Percentiles rank a stretch among this genome's conserved stretches.
Evolutionary conservation across 2,797 vertebrate genomes (phyloP).

Genomic region (Pseudomugil tenellus): DNA sequence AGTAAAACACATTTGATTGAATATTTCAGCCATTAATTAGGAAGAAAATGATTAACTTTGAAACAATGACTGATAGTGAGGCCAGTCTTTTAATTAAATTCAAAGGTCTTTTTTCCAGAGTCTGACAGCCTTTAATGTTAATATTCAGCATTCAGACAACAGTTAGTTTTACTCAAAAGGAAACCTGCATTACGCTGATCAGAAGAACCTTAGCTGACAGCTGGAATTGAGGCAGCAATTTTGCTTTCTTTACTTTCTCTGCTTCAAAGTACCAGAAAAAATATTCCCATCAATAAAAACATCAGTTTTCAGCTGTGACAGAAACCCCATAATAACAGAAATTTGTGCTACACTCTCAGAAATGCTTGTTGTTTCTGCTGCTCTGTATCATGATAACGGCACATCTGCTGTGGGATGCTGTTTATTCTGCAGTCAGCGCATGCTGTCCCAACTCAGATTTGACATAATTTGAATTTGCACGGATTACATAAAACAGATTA

Average conservation of each 20-base stretch:
- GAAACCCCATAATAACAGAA: conserved; percentile 2
- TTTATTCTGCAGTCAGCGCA: conserved; percentile 11
- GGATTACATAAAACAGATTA: conserved; percentile 12
- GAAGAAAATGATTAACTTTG: conserved; percentile 43
- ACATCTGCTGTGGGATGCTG: neutral
- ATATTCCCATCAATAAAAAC: conserved; percentile 12
- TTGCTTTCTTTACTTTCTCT: conserved; percentile 47
- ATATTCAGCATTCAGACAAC: conserved; percentile 30
- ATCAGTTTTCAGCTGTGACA: conserved; percentile 27
- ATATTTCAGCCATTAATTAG: conserved; percentile 74
- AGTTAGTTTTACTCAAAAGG: conserved; percentile 45
- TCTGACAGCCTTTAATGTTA: conserved; percentile 38
- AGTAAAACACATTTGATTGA: conserved; percentile 71
- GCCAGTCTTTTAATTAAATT: conserved; percentile 58
- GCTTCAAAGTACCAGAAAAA: conserved; percentile 34
- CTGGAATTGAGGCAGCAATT: conserved; percentile 50
- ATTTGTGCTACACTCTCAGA: conserved; percentile 6
- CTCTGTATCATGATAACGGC: neutral
- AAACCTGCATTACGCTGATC: conserved; percentile 38
- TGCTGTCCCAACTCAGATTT: conserved; percentile 14
- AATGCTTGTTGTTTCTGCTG: conserved; percentile 13
- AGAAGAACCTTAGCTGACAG: conserved; percentile 20
- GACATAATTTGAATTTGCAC: conserved; percentile 12
- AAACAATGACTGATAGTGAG: conserved; percentile 58
- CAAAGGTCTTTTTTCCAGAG: conserved; percentile 43